These are phyloP conservation scores for Drosophila murphyi DNA, from an alignment of 1,140 invertebrate genomes.

Conservation along the genomic window DNA sequence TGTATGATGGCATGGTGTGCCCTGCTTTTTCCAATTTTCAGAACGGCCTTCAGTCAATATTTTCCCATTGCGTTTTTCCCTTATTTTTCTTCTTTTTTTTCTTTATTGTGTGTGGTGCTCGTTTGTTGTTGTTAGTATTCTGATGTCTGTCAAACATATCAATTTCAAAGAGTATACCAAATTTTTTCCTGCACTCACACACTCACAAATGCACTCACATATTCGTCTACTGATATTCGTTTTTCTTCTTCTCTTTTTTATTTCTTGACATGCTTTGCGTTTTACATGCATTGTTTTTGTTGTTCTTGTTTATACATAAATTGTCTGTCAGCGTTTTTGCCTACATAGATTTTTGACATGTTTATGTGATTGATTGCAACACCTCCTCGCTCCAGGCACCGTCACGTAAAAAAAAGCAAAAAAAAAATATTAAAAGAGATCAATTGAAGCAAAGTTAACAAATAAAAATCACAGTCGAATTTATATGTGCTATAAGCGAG, in stretches of 20 bases:
- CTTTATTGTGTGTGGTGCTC: constrained; percentile 13
- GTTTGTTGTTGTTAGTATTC: constrained; percentile 13
- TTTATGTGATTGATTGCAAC: constrained; percentile 74
- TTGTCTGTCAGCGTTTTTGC: constrained; percentile 64
- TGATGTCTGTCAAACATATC: constrained; percentile 77
- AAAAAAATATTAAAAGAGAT: background rate
- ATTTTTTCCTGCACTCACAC: constrained; percentile 9
- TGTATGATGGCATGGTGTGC: background rate
- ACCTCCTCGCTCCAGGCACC: background rate
- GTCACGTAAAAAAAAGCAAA: too few relatives aligned
- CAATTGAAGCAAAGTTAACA: constrained; percentile 48
- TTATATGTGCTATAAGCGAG: constrained; percentile 63
- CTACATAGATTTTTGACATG: constrained; percentile 72
- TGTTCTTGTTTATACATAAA: constrained; percentile 64
- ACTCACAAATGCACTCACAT: background rate
- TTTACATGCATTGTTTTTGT: background rate
- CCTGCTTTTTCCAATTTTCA: constrained; percentile 41
- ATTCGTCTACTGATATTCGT: constrained; percentile 11
- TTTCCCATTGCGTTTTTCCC: constrained; percentile 35
- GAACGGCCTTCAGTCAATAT: constrained; percentile 29
- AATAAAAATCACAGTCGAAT: constrained; percentile 76
- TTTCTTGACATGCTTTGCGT: background rate
- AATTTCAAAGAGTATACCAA: constrained; percentile 65
- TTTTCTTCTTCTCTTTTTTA: constrained; percentile 18
- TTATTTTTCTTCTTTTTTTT: constrained; percentile 37